Base-by-base conservation (phyloP, 2,888 invertebrate genomes). In the Mythimna pallens region DNA sequence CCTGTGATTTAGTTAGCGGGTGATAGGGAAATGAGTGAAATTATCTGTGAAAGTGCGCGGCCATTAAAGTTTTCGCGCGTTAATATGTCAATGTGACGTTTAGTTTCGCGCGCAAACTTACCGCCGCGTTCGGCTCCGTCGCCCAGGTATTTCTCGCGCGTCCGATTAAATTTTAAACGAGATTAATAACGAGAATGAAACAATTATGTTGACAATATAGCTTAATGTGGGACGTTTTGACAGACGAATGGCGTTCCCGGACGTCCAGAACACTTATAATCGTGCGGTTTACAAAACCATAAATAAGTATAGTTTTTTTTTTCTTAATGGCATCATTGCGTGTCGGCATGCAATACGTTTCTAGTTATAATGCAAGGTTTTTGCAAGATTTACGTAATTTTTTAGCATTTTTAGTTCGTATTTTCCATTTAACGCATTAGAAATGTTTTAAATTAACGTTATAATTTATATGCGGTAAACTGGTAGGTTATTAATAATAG, bases 61-160 rank as follows among this genome's bases (percentile, higher is more conserved):
- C 88, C 82, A 90, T 94, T 86, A 91, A 92, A 90, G 84, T 93
- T 92, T 95, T 92, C 90, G 89, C 94, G 91, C 89, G 78, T 85
- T 88, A 72, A 93, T 95, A 85, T 89, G 93, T 94, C 94, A 93
- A 84, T 75, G 80, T 90, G 93, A 91, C 90, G 88, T 89, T 84
- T 80, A 83, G 79, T 85, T 89, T 89, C 87, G 88, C 92, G 91
- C 89, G 90, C 83, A 86, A 85, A 87, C 78, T 84, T 79, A 76
- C 78, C 79, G 83, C 84, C 78, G 80, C 78, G 82, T 82, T 86
- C 84, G 77, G 82, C 82, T 73, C 82, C 82, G 78, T 78, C 81
- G 76, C 79, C 68, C 81, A 78, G 76, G 82, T 82, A 84, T 87
- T 86, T 80, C 76, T 72, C 78, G 84, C 80, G 66, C 72, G 81